Evolutionary conservation across 1,140 invertebrate genomes (phyloP).

Genomic region (Rhopalosiphum padi): DNA sequence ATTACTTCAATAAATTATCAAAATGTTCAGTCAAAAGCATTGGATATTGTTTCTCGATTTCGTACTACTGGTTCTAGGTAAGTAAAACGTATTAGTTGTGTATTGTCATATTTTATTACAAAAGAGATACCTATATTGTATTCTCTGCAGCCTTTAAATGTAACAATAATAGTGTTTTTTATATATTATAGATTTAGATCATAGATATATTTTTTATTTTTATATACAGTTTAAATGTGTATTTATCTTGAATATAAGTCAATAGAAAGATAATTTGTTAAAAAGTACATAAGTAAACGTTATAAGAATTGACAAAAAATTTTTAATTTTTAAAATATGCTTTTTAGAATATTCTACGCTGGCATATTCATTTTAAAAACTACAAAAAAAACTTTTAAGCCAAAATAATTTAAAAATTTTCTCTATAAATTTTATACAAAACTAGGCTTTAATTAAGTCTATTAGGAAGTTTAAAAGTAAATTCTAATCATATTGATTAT

Average conservation of each 20-base stretch:
- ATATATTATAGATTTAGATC: background rate
- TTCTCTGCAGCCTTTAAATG: background rate
- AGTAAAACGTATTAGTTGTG: background rate
- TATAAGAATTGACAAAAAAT: background rate
- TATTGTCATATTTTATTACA: background rate
- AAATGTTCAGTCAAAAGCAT: constrained; percentile 42
- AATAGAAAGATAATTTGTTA: background rate
- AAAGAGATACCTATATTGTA: background rate
- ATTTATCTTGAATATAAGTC: background rate
- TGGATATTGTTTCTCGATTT: constrained; percentile 43
- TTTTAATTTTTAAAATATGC: background rate
- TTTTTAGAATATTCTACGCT: background rate
- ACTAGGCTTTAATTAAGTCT: background rate
- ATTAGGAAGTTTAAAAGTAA: background rate
- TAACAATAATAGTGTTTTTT: background rate
- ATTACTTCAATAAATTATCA: background rate
- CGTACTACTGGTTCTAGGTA: background rate
- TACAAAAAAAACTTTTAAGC: background rate
- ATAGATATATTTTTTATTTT: background rate
- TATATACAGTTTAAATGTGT: background rate
- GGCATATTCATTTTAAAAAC: background rate
- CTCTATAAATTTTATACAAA: background rate
- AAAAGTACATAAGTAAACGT: background rate
- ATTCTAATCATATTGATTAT: background rate
- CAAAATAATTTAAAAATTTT: background rate